Base-by-base conservation (phyloP, 2,797 vertebrate genomes). In the Eulemur albifrons region DNA sequence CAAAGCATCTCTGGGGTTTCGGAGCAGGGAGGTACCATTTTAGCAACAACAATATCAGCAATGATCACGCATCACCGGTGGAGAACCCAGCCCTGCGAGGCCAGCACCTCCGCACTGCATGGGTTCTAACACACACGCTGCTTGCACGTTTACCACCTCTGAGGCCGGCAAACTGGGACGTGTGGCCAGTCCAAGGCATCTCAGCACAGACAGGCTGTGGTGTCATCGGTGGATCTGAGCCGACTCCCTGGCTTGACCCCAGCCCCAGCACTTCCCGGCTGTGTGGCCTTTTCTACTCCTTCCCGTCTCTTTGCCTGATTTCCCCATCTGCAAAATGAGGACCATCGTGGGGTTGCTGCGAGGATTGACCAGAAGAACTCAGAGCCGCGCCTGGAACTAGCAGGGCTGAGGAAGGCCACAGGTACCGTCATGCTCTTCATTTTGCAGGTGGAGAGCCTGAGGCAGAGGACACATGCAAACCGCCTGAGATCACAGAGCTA, bases 31-130 rank as follows among this genome's bases (percentile, higher is more conserved):
- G 52, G 8, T 1, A 11, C 38, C 8, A 40, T 1, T 10, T 6
- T 7, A 67, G 57, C 10, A 25, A 43, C 1, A 1, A 14, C 2
- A 4, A 4, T 5, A 30, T 32, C 1, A 1, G 57, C 6, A 25
- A 7, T 0, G 0, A 2, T 0, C 0, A 7, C 0, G 18, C 14
- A 3, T 43, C 4, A 9, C 2, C 7, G 1, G 1, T 5, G 15
- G 35, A 38, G 8, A 63, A 17, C 7, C 23, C n/a, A 23, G 23
- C n/a, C 61, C 75, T 2, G 11, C 1, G 17, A 25, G 5, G 0
- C 32, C 9, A 5, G 12, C 3, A 2, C 5, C n/a, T 35, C 75
- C 14, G 1, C 2, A 0, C 6, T 0, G 4, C 18, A 1, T 1
- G 18, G 67, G 2, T 1, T 15, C 69, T 70, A 38, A 52, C 80